phyloP scores from a whole-genome alignment of 2,113 vertebrate species.

The Peucedramus taeniatus region DNA sequence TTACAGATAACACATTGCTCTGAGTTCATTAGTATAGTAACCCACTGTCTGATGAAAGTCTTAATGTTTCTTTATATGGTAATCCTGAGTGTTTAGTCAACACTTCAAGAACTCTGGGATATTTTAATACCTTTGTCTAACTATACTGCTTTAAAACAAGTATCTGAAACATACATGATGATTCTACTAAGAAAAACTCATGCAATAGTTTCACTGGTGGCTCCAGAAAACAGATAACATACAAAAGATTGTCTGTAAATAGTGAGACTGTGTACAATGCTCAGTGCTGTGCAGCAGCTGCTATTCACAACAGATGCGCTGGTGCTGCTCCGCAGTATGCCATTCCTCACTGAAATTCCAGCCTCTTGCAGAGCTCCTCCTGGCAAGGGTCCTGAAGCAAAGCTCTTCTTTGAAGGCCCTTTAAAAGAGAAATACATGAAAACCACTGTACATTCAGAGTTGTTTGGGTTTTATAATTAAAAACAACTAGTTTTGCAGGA shows the following conservation, averaged over 20 bases:
- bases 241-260: neutral
- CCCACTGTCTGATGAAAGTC: neutral
- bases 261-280: neutral
- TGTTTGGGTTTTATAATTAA: neutral
- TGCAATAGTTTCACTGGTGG: neutral
- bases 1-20: neutral
- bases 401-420: neutral
- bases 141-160: neutral
- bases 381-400: constrained; percentile 28
- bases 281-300: constrained; percentile 42
- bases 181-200: neutral
- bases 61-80: neutral
- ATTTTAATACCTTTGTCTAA: neutral
- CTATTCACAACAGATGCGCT: constrained; percentile 15
- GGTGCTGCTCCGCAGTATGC: neutral
- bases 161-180: neutral
- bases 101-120: neutral
- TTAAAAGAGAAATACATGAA: neutral
- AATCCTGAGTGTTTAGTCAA: neutral
- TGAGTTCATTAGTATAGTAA: neutral
- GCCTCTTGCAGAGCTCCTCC: constrained; percentile 8
- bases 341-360: constrained; percentile 53
- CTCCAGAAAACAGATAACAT: neutral
- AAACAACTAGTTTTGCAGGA: neutral
- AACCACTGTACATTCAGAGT: neutral